Base-by-base conservation (phyloP, 2,888 invertebrate genomes). In the Amphipoea oculea region DNA sequence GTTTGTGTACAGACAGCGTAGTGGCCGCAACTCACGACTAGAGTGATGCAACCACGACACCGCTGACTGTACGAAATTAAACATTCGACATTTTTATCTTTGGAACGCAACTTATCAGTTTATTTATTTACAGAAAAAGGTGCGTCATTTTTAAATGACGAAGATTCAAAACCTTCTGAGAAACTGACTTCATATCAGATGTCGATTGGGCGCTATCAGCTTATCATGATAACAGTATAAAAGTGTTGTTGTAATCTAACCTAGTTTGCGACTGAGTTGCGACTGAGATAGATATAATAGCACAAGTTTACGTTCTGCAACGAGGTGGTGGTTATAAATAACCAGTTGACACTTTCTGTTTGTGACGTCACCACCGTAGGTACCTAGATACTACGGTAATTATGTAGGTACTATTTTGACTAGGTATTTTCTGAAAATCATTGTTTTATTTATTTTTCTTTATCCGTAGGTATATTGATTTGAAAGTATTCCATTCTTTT, bases 61-160 rank as follows among this genome's bases (percentile, higher is more conserved):
- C 68, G 84, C 84, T 81, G 85, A 91, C 92, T 89, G 91, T 91
- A 94, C 95, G 89, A 92, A 96, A 94, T 96, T 95, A 96, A 96
- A 94, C 93, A 92, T 92, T 93, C 93, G 92, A 92, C 94, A 94
- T 93, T 94, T 94, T 88, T 92, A 91, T 91, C 89, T 88, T 86
- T 85, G 82, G 85, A 87, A 89, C 89, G 85, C 84, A 74, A 87
- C 88, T 91, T 92, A 92, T 91, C 90, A 84, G 81, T 82, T 86
- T 92, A 92, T 91, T 91, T 91, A 86, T 86, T 78, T 78, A 80
- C 76, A 73, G 74, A 89, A 90, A 86, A 79, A 82, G 88, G 87
- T 86, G 89, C 86, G 90, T 88, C 90, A 89, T 79, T 84, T 81
- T 81, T 72, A 73, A 77, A 81, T 82, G 84, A 86, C 81, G 74